Evolutionary conservation across 2,797 vertebrate species (phyloP).

Genomic region (Australoheros facetus): DNA sequence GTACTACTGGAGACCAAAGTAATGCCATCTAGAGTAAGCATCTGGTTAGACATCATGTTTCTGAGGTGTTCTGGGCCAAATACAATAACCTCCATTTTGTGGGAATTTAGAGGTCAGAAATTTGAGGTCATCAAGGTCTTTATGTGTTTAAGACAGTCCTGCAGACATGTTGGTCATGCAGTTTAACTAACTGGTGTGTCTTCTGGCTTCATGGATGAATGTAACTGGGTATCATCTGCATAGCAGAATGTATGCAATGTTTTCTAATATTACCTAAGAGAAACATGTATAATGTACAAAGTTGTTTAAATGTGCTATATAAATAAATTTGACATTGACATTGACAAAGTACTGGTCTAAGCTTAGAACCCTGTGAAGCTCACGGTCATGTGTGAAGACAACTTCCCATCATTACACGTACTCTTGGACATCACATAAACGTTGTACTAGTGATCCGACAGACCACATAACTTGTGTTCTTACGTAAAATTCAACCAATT

Average conservation of each 20-base stretch:
- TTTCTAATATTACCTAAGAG: background rate
- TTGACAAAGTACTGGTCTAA: background rate
- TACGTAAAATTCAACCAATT: background rate
- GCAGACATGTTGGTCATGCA: background rate
- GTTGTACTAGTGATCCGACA: background rate
- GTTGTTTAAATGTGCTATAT: too few species aligned
- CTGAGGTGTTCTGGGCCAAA: background rate
- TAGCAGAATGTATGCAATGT: background rate
- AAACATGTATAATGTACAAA: background rate
- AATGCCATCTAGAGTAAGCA: background rate
- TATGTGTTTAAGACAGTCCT: too few species aligned
- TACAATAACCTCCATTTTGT: background rate
- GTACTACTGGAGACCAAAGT: background rate
- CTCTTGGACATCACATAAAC: background rate
- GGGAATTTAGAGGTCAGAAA: background rate
- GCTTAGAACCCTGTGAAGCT: background rate
- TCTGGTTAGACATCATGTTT: background rate
- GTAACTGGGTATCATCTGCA: background rate
- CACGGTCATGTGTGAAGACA: background rate
- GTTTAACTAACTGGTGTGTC: background rate
- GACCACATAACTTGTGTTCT: background rate
- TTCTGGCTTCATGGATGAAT: background rate
- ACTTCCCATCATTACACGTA: background rate
- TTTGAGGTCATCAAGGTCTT: background rate
- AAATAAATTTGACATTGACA: too few species aligned